Percentiles rank a stretch among this genome's conserved stretches.
phyloP scores from a whole-genome alignment of 2,113 vertebrate species.

The Turnix velox region DNA sequence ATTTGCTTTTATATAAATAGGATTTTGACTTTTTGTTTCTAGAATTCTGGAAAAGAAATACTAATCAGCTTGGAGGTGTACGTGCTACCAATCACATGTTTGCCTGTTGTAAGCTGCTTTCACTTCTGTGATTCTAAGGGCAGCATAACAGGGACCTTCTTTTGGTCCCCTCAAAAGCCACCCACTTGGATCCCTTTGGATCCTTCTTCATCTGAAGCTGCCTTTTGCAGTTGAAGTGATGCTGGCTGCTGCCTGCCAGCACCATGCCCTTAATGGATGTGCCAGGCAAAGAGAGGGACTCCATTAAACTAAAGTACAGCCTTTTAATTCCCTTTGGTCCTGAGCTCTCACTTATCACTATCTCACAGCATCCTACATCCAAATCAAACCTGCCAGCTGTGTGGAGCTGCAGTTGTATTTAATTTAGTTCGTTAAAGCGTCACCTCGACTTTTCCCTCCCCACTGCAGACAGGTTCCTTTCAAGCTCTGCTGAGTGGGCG shows the following conservation, averaged over 20 bases:
- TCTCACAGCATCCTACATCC: constrained; percentile 57
- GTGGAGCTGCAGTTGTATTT: constrained; percentile 43
- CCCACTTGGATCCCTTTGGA: not conserved
- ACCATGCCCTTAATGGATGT: constrained; percentile 25
- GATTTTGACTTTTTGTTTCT: not conserved
- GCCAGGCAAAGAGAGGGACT: constrained; percentile 27
- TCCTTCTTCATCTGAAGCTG: not conserved
- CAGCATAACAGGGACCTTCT: not conserved
- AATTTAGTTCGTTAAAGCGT: constrained; percentile 58
- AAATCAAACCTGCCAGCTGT: constrained; percentile 70
- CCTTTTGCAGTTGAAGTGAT: constrained; percentile 8
- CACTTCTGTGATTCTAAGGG: not conserved
- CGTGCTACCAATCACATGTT: too few species aligned
- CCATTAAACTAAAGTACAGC: constrained; percentile 55
- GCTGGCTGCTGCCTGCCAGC: not conserved
- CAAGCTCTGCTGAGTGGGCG: constrained; percentile 51
- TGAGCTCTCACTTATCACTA: constrained; percentile 58
- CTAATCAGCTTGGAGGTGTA: not conserved
- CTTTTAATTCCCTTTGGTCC: constrained; percentile 60
- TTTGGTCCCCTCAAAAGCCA: not conserved
- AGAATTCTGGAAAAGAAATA: not conserved
- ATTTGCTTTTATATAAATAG: not conserved
- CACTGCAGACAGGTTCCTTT: constrained; percentile 45
- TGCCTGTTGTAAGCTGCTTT: not conserved
- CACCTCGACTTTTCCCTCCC: constrained; percentile 21